A percentile compares a stretch with the other conserved stretches of the same genome.
Evolutionary conservation across 2,888 invertebrate genomes (phyloP).

Genomic region (Rhopalosiphum nymphaeae): DNA sequence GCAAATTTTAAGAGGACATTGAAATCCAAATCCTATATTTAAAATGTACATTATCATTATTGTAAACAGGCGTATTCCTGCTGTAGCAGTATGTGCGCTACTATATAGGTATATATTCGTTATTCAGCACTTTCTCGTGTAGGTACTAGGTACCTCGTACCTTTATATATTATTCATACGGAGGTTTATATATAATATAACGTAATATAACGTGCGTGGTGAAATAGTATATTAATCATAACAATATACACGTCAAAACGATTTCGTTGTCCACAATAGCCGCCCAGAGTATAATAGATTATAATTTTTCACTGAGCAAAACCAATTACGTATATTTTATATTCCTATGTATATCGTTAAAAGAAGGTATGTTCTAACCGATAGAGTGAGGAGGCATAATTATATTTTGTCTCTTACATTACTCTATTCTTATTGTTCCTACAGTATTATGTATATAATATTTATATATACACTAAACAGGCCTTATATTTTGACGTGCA

Average conservation of each 20-base stretch:
- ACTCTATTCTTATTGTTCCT: neutral
- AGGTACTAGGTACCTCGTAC: neutral
- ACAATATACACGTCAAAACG: constrained; percentile 35
- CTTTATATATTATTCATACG: neutral
- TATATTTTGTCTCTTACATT: neutral
- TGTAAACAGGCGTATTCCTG: neutral
- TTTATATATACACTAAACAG: neutral
- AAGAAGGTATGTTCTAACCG: neutral
- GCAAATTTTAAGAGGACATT: neutral
- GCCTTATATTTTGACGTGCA: neutral
- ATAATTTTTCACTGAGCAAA: constrained; percentile 9
- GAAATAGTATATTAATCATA: constrained; percentile 32
- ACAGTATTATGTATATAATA: neutral
- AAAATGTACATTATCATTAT: neutral
- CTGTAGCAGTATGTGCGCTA: neutral
- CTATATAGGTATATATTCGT: neutral
- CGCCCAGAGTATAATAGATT: constrained; percentile 14
- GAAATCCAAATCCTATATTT: neutral
- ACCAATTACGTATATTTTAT: constrained; percentile 24
- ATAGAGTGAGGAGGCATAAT: neutral
- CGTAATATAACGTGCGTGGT: neutral
- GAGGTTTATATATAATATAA: neutral
- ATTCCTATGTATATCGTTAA: neutral
- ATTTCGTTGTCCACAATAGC: constrained; percentile 31
- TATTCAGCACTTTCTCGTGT: constrained; percentile 39